phyloP scores from a whole-genome alignment of 2,888 invertebrate species.

The Melipona beecheii region DNA sequence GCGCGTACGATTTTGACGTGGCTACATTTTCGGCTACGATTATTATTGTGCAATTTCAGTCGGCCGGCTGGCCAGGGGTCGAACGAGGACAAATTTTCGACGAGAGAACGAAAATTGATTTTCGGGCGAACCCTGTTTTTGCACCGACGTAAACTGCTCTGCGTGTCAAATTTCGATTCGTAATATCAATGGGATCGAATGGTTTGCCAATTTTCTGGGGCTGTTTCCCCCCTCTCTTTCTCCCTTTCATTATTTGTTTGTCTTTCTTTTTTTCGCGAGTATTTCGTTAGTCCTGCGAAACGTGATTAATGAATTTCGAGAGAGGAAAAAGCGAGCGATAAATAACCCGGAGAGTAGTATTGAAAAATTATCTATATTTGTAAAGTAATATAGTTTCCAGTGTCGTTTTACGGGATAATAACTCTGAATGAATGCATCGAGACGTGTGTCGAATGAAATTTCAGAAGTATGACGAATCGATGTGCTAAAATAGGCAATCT shows the following conservation, averaged over 20 bases:
- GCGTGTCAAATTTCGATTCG: slow-evolving; percentile 13
- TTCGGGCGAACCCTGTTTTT: not conserved
- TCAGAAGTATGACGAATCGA: not conserved
- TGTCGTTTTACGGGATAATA: slow-evolving; percentile 1
- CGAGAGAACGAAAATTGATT: slow-evolving; percentile 41
- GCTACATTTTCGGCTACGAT: slow-evolving; percentile 39
- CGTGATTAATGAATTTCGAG: not conserved
- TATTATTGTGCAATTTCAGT: slow-evolving; percentile 35
- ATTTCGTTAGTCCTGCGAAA: not conserved
- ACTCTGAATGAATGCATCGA: not conserved
- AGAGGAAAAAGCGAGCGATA: not conserved
- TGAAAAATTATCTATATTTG: not conserved
- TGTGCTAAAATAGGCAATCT: not conserved
- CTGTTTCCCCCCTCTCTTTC: not conserved
- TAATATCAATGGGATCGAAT: not conserved
- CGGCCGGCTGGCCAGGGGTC: not conserved
- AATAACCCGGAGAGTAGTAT: not conserved
- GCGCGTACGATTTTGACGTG: slow-evolving; percentile 33
- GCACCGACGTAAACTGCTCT: not conserved
- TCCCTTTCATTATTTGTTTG: not conserved
- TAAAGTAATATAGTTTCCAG: not conserved
- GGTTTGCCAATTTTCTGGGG: not conserved
- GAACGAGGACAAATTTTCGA: slow-evolving; percentile 34
- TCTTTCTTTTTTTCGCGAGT: not conserved
- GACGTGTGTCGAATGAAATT: not conserved